phyloP scores from a whole-genome alignment of 2,888 invertebrate genomes.

The Plagodis dolabraria region DNA sequence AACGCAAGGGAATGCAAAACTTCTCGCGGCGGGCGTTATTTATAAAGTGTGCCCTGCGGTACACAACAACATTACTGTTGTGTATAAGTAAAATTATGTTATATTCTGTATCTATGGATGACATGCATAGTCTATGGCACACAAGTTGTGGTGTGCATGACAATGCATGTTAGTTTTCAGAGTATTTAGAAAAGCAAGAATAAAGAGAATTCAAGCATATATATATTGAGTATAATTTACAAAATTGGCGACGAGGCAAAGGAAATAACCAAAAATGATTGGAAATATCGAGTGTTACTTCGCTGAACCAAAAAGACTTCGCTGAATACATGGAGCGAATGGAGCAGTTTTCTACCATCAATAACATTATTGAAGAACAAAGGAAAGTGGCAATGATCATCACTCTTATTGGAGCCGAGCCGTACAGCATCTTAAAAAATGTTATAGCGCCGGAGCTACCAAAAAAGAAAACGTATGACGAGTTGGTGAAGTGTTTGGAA shows the following conservation, averaged over 20 bases:
- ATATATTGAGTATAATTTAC: no score
- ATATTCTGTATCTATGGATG: no score
- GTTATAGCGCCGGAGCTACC: background rate
- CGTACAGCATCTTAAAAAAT: background rate
- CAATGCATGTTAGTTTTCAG: no score
- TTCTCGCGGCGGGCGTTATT: no score
- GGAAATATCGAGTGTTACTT: background rate
- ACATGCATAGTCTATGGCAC: no score
- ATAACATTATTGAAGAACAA: background rate
- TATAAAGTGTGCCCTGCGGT: no score
- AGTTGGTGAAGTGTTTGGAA: background rate
- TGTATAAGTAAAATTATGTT: no score
- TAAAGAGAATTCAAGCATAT: no score
- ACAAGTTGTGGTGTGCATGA: no score
- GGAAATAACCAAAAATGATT: background rate
- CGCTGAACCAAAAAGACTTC: background rate
- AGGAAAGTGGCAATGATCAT: background rate
- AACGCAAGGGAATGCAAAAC: no score
- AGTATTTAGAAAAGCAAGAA: no score
- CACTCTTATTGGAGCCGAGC: background rate
- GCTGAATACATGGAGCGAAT: background rate
- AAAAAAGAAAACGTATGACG: background rate
- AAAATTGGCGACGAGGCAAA: background rate
- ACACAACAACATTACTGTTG: background rate
- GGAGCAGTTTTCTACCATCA: background rate